phyloP scores from a whole-genome alignment of 1,140 invertebrate species.

The Macrobrachium rosenbergii region DNA sequence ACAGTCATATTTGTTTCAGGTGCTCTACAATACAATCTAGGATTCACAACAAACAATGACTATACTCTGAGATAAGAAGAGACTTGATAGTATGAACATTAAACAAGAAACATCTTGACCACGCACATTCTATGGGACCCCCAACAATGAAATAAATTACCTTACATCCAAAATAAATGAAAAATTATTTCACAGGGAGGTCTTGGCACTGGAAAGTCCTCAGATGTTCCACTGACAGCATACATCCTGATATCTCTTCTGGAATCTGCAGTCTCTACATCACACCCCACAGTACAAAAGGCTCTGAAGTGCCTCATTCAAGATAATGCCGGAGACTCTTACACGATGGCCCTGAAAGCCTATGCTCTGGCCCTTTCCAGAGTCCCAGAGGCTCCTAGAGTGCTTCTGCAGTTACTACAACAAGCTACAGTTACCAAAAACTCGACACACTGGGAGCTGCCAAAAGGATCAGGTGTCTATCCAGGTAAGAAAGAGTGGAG shows the following conservation, averaged over 20 bases:
- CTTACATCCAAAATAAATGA: too few relatives aligned
- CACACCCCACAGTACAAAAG: conserved; percentile 71
- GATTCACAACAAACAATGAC: too few relatives aligned
- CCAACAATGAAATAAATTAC: too few relatives aligned
- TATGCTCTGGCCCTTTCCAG: conserved; percentile 83
- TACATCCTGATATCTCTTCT: too few relatives aligned
- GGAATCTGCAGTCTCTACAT: conserved; percentile 73
- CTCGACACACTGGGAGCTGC: conserved; percentile 37
- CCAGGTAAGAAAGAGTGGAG: background rate
- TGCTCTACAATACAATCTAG: background rate
- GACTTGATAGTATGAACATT: too few relatives aligned
- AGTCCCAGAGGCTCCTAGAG: conserved; percentile 77
- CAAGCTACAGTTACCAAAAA: conserved; percentile 4
- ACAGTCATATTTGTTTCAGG: too few relatives aligned
- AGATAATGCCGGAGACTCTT: conserved; percentile 76
- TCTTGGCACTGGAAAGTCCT: too few relatives aligned
- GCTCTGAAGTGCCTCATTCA: conserved; percentile 75
- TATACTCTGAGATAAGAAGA: too few relatives aligned
- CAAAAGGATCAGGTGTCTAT: conserved; percentile 13
- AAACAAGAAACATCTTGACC: too few relatives aligned
- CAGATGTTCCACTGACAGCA: too few relatives aligned
- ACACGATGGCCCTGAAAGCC: conserved; percentile 81
- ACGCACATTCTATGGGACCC: too few relatives aligned
- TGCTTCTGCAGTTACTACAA: conserved; percentile 70
- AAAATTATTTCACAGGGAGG: too few relatives aligned